A percentile compares a stretch with the other conserved stretches of the same genome.
phyloP scores from a whole-genome alignment of 2,797 vertebrate species.

The Aviceda leuphotes region DNA sequence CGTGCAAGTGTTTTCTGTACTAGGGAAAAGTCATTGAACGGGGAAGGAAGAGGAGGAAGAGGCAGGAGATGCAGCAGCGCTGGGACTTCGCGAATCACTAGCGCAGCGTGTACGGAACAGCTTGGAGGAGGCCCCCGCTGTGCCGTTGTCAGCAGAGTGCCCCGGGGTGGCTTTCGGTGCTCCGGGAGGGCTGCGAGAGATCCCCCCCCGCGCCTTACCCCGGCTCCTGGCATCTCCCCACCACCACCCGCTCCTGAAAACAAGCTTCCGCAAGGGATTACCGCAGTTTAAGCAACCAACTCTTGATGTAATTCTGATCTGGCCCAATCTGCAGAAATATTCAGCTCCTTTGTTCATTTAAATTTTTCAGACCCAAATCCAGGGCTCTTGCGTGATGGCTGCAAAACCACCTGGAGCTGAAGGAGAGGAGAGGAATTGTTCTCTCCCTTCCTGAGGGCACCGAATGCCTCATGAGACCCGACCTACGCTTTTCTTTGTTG shows the following conservation, averaged over 20 bases:
- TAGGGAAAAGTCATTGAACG: background rate
- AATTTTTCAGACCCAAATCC: background rate
- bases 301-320: background rate
- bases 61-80: constrained; percentile 17
- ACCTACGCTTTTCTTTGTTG: background rate
- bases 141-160: constrained; percentile 24
- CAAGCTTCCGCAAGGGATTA: background rate
- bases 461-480: background rate
- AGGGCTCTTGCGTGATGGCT: background rate
- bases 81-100: background rate
- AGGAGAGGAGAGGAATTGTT: background rate
- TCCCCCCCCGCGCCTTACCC: background rate
- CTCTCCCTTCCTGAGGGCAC: background rate
- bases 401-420: background rate
- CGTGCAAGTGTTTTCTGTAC: background rate
- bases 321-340: background rate
- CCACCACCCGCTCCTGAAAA: background rate
- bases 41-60: constrained; percentile 1
- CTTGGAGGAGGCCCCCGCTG: constrained; percentile 1
- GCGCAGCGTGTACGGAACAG: background rate
- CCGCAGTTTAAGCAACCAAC: background rate
- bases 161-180: background rate
- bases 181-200: background rate
- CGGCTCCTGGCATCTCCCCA: background rate
- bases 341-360: background rate